phyloP scores from a whole-genome alignment of 2,113 vertebrate species.

The Euleptes europaea region DNA sequence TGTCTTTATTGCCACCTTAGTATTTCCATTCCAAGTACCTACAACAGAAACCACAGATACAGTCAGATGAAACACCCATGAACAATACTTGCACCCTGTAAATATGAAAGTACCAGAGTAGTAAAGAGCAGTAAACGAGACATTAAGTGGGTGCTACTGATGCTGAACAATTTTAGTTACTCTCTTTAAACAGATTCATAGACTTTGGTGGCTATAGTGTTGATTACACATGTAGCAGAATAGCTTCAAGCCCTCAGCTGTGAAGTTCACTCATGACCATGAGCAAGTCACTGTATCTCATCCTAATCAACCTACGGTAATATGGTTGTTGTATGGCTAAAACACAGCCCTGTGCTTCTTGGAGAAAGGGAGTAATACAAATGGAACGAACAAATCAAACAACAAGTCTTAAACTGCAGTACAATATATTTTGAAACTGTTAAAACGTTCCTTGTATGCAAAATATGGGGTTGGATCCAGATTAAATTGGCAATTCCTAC shows the following conservation, averaged over 20 bases:
- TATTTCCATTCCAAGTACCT: slow-evolving; percentile 98
- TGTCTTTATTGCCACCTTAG: slow-evolving; percentile 99
- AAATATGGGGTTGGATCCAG: too few relatives aligned
- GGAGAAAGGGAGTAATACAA: too few relatives aligned
- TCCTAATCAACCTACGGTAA: background rate
- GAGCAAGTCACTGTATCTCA: background rate
- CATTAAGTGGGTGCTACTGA: background rate
- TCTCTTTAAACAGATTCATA: background rate
- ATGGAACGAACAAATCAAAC: too few relatives aligned
- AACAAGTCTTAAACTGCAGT: too few relatives aligned
- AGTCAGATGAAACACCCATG: slow-evolving; percentile 51
- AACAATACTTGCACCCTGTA: background rate
- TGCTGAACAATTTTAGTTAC: background rate
- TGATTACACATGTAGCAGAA: background rate
- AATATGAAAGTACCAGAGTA: background rate
- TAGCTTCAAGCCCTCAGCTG: background rate
- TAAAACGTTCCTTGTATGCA: too few relatives aligned
- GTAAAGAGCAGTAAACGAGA: background rate
- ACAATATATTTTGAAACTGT: too few relatives aligned
- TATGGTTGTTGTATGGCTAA: background rate
- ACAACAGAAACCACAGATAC: slow-evolving; percentile 54
- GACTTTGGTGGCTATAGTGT: background rate
- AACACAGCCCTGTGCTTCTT: background rate
- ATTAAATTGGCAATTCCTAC: too few relatives aligned
- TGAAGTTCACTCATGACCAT: background rate